phyloP scores from a whole-genome alignment of 1,140 invertebrate species.

The Campoletis sonorensis region DNA sequence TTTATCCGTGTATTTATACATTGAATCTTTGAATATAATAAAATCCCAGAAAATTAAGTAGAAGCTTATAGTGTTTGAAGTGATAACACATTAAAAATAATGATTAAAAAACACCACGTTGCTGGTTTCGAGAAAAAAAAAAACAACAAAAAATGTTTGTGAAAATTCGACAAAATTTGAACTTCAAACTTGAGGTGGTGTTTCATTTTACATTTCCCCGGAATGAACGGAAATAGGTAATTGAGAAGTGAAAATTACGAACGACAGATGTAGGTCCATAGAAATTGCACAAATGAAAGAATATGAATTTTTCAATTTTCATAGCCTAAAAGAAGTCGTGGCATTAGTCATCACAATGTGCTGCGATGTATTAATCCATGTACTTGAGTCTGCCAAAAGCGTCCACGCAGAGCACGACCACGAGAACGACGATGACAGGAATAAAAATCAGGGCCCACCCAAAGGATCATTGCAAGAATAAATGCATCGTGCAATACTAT shows the following conservation, averaged over 20 bases:
- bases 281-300: background rate
- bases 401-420: background rate
- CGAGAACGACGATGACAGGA: background rate
- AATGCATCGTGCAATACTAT: constrained; percentile 1
- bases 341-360: background rate
- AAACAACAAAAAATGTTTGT: too few relatives aligned
- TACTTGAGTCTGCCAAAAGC: constrained; percentile 9
- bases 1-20: too few relatives aligned
- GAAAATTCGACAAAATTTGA: too few relatives aligned
- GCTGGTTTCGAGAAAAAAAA: too few relatives aligned
- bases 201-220: too few relatives aligned
- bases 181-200: too few relatives aligned
- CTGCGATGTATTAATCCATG: background rate
- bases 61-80: too few relatives aligned
- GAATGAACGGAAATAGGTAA: background rate
- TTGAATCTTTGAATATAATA: too few relatives aligned
- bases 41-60: too few relatives aligned
- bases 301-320: background rate
- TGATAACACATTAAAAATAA: too few relatives aligned
- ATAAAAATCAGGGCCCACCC: background rate
- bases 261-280: background rate
- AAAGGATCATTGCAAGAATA: constrained; percentile 10
- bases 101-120: too few relatives aligned
- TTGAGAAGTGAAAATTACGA: background rate
- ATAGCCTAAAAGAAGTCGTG: background rate